These are phyloP conservation scores for Tridacna crocea DNA, from an alignment of 2,888 invertebrate genomes.

Conservation along the genomic window DNA sequence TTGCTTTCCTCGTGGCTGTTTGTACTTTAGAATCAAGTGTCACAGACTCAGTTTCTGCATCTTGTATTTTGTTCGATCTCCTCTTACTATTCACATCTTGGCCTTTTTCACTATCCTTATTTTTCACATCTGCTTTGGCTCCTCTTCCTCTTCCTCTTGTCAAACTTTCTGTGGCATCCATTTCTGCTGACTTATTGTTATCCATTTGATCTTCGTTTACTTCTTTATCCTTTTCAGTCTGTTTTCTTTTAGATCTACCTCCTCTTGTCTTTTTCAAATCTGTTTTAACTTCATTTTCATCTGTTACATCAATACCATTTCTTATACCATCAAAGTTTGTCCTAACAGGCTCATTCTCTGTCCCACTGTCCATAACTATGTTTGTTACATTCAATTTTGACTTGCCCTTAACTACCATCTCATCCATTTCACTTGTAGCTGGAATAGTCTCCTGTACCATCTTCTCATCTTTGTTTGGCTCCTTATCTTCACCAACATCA, in stretches of 20 bases:
- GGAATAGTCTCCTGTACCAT: background rate
- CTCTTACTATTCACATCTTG: no score
- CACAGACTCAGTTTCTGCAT: no score
- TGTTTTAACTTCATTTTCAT: background rate
- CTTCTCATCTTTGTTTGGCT: background rate
- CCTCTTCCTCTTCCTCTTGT: slow-evolving; percentile 7
- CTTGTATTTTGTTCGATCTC: no score
- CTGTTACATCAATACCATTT: background rate
- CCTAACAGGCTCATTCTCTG: background rate
- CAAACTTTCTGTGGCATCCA: background rate
- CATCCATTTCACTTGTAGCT: background rate
- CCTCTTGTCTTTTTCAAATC: background rate
- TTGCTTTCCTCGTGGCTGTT: no score
- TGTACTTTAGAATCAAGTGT: background rate
- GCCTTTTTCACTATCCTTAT: background rate
- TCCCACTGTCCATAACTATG: background rate
- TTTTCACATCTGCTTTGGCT: slow-evolving; percentile 14
- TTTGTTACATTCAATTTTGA: background rate
- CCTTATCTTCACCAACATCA: slow-evolving; percentile 26
- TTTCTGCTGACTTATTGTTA: background rate
- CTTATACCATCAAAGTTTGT: no score
- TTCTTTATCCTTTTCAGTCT: slow-evolving; percentile 22
- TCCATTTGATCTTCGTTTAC: slow-evolving; percentile 5
- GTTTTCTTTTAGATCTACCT: slow-evolving; percentile 28
- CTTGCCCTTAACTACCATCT: background rate